A percentile compares a stretch with the other conserved stretches of the same genome.
Conservation (phyloP, 2,113 vertebrate genomes). For the Columbina picui region DNA sequence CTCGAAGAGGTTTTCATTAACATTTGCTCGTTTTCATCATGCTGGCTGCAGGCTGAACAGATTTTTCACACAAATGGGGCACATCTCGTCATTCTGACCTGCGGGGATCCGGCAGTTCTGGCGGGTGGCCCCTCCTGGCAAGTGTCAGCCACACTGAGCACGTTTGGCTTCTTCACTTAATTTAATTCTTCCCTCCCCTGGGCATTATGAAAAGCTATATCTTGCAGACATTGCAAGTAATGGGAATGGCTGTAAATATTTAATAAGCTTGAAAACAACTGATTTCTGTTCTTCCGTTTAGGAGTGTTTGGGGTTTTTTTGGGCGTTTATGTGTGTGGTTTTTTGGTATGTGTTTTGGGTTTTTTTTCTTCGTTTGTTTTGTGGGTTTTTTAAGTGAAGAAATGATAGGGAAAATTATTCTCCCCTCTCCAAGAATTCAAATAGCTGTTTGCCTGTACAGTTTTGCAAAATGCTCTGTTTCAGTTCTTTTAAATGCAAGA, state of each 20-base stretch:
- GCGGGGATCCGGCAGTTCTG: neutral
- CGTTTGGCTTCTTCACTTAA: neutral
- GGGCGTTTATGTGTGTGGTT: too few relatives aligned
- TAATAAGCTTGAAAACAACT: neutral
- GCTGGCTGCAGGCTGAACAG: neutral
- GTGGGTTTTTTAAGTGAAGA: neutral
- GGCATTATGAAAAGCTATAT: neutral
- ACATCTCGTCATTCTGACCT: neutral
- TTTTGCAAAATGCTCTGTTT: neutral
- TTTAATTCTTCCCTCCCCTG: neutral
- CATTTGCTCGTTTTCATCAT: neutral
- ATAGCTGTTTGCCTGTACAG: neutral
- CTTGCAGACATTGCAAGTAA: neutral
- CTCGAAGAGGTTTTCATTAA: neutral
- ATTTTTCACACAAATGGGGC: slow-evolving; percentile 4
- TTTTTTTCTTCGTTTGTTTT: neutral
- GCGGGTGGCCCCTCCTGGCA: neutral
- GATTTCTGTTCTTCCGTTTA: neutral
- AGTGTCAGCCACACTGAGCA: neutral
- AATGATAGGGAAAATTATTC: neutral
- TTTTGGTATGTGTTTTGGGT: neutral
- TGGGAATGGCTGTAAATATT: neutral
- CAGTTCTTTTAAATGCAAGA: neutral
- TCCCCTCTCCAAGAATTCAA: neutral
- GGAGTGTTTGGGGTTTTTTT: neutral